Conservation (phyloP, 53 echinoderm and acorn worm species). For the Luidia sarsii region DNA sequence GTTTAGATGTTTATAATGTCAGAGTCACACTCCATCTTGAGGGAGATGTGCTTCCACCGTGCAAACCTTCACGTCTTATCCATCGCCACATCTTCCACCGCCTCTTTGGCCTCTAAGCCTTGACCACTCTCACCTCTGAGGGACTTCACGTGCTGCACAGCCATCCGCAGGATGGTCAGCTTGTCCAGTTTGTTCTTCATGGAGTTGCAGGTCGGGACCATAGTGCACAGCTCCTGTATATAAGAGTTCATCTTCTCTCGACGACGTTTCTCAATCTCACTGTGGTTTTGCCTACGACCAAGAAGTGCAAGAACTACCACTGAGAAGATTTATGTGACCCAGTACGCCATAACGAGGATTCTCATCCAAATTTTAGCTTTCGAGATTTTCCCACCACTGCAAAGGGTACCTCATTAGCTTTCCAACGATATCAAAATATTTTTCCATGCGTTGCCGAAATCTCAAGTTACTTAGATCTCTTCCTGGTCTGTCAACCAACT, state of each 20-base stretch:
- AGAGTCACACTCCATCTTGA: background rate
- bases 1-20: too few species aligned
- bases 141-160: slow-evolving; percentile 92
- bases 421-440: too few species aligned
- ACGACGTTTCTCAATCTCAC: slow-evolving; percentile 89
- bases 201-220: slow-evolving; percentile 89
- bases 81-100: background rate
- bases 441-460: too few species aligned
- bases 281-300: slow-evolving; percentile 81
- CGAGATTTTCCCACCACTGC: too few species aligned
- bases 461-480: too few species aligned
- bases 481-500: too few species aligned
- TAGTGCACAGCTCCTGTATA: slow-evolving; percentile 81
- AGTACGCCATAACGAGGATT: too few species aligned
- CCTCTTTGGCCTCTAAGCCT: background rate
- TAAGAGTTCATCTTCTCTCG: slow-evolving; percentile 96
- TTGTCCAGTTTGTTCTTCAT: slow-evolving; percentile 92
- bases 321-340: too few species aligned
- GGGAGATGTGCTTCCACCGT: background rate
- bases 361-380: too few species aligned
- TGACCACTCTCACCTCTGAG: slow-evolving; percentile 65
- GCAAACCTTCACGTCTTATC: too few species aligned
- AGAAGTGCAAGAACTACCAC: background rate
- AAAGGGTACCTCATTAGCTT: too few species aligned
- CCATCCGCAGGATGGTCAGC: slow-evolving; percentile 88